These are phyloP conservation scores for Heliconius himera DNA, from an alignment of 1,140 invertebrate genomes.

Conservation along the genomic window DNA sequence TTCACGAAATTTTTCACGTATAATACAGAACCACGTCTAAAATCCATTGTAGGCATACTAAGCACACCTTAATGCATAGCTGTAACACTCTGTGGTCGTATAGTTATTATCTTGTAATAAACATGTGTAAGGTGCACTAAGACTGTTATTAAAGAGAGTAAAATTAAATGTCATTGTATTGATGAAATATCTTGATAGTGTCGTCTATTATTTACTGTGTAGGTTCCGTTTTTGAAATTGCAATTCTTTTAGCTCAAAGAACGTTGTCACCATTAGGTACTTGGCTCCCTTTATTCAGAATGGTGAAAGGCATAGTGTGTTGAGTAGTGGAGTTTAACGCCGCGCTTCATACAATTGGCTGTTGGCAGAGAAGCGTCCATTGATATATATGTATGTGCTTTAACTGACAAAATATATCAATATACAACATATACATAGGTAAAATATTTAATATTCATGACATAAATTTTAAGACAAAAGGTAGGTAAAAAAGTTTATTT, in stretches of 20 bases:
- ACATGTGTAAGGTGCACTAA: neutral
- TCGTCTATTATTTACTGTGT: neutral
- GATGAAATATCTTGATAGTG: neutral
- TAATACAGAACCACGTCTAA: neutral
- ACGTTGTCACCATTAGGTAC: neutral
- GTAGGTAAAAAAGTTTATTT: too few relatives aligned
- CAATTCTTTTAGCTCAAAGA: neutral
- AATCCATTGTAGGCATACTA: neutral
- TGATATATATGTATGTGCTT: too few relatives aligned
- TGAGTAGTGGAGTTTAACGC: too few relatives aligned
- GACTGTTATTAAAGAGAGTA: neutral
- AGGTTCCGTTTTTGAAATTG: neutral
- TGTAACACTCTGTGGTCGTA: neutral
- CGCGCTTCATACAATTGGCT: too few relatives aligned
- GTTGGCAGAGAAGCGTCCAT: too few relatives aligned
- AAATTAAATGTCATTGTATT: constrained; percentile 9
- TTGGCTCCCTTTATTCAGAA: too few relatives aligned
- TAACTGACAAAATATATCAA: too few relatives aligned
- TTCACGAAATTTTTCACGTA: neutral
- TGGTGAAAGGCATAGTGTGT: too few relatives aligned
- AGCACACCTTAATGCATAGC: neutral
- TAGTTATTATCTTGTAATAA: constrained; percentile 1
- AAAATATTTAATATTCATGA: too few relatives aligned
- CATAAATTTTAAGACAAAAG: too few relatives aligned
- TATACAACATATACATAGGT: too few relatives aligned